Conservation (phyloP, 64 coral and sea anemone species). For the Orbicella faveolata region DNA sequence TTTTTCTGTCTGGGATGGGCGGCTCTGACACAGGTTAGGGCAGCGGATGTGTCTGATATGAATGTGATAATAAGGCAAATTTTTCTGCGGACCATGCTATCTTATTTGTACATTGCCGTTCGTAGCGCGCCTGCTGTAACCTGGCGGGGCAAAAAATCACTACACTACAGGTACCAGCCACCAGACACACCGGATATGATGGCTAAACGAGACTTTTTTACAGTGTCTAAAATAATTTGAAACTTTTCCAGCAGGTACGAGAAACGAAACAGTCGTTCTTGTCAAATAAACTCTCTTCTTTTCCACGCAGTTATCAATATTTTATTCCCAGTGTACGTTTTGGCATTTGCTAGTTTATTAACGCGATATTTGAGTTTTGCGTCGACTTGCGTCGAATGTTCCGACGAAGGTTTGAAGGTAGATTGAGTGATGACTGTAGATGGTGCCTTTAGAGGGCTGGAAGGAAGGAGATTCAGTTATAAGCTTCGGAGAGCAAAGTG, state of each 20-base stretch:
- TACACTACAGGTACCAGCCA: conserved; percentile 8
- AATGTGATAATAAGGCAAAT: too few relatives aligned
- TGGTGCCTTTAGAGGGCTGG: not conserved
- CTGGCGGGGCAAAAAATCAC: not conserved
- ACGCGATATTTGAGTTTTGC: not conserved
- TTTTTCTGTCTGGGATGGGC: too few relatives aligned
- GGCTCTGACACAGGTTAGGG: too few relatives aligned
- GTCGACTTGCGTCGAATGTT: not conserved
- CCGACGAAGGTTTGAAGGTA: not conserved
- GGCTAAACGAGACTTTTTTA: not conserved
- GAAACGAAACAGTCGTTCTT: not conserved
- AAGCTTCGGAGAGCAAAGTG: not conserved
- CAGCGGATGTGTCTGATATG: too few relatives aligned
- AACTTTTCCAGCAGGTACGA: conserved; percentile 21
- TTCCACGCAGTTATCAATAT: conserved; percentile 6
- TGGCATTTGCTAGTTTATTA: conserved; percentile 6
- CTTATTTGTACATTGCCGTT: too few relatives aligned
- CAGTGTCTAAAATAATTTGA: not conserved
- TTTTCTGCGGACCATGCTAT: too few relatives aligned
- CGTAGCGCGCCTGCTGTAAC: too few relatives aligned
- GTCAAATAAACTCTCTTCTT: conserved; percentile 2
- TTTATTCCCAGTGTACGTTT: conserved; percentile 1
- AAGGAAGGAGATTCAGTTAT: not conserved
- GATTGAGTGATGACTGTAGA: not conserved
- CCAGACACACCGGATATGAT: not conserved